Evolutionary conservation across 2,888 invertebrate genomes (phyloP).

Genomic region (Auanema freiburgensis): DNA sequence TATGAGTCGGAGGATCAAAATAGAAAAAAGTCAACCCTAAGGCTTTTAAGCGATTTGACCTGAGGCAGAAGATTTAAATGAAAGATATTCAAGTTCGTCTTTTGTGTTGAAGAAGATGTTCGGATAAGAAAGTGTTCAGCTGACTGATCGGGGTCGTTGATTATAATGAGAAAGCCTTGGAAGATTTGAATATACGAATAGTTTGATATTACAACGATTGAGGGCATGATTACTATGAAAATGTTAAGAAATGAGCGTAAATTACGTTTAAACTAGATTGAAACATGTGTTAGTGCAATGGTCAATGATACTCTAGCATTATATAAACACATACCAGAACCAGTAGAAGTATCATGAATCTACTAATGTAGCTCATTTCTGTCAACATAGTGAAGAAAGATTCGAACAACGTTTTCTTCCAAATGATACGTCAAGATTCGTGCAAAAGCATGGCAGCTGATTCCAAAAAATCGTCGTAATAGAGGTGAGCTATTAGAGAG

Average conservation of each 20-base stretch:
- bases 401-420: too few relatives aligned
- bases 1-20: conserved; percentile 5
- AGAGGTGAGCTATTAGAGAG: neutral
- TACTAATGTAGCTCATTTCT: too few relatives aligned
- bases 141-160: too few relatives aligned
- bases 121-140: neutral
- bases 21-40: conserved; percentile 1
- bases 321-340: too few relatives aligned
- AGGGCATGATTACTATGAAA: neutral
- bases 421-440: too few relatives aligned
- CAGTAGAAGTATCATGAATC: too few relatives aligned
- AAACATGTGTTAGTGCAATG: neutral
- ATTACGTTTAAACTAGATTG: neutral
- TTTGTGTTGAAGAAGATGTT: conserved; percentile 5
- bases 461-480: neutral
- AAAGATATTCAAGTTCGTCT: conserved; percentile 7
- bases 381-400: too few relatives aligned
- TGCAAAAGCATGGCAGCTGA: neutral
- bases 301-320: too few relatives aligned
- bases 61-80: neutral
- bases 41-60: neutral
- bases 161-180: conserved; percentile 1
- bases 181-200: neutral
- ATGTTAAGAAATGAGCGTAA: neutral
- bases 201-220: neutral